Evolutionary conservation across 37 sponge, comb jelly and placozoan genomes (phyloP).

Genomic region (Cladorhizidae sp.): DNA sequence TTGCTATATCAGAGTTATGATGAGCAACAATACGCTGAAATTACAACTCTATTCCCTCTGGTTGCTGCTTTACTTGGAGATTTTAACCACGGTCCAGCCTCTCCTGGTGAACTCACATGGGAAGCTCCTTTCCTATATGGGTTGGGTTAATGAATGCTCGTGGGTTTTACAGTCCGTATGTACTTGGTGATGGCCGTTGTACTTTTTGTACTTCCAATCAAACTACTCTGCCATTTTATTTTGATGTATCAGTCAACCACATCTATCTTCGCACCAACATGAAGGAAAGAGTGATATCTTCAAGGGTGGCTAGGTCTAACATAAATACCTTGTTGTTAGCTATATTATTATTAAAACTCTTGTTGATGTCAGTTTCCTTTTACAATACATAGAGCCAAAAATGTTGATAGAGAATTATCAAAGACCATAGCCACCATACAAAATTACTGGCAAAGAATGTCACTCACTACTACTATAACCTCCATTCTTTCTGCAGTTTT

Average conservation of each 20-base stretch:
- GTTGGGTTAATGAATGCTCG: conserved; percentile 16
- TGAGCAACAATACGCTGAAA: conserved; percentile 21
- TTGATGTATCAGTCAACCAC: not conserved
- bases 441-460: too few relatives aligned
- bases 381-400: too few relatives aligned
- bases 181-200: conserved; percentile 6
- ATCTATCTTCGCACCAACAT: conserved; percentile 14
- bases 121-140: conserved; percentile 24
- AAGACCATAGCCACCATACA: too few relatives aligned
- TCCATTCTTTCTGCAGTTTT: too few relatives aligned
- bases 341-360: too few relatives aligned
- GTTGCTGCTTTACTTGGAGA: conserved; percentile 5
- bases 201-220: conserved; percentile 8
- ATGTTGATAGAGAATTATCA: too few relatives aligned
- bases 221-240: not conserved
- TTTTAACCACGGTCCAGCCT: conserved; percentile 28
- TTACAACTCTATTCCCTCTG: not conserved
- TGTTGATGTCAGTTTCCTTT: too few relatives aligned
- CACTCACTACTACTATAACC: too few relatives aligned
- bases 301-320: conserved; percentile 12
- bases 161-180: conserved; percentile 21
- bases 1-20: conserved; percentile 18
- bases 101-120: not conserved
- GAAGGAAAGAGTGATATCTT: not conserved
- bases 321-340: too few relatives aligned